A percentile compares a stretch with the other conserved stretches of the same genome.
These are phyloP conservation scores for Microtus richardsoni DNA, from an alignment of 2,113 vertebrate species.

Conservation along the genomic window DNA sequence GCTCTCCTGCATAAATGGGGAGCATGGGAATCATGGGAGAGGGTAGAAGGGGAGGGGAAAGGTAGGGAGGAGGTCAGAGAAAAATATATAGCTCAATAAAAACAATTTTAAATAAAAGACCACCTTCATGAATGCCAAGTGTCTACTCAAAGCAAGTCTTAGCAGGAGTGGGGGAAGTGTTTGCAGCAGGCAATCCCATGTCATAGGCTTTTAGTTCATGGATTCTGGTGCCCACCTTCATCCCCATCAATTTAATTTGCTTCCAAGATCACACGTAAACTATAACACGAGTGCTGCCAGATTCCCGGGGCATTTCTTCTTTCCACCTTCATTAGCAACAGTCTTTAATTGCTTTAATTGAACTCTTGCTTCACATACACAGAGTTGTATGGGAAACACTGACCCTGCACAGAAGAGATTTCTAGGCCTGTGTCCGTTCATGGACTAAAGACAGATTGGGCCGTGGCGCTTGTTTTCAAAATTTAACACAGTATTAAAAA, in stretches of 20 bases:
- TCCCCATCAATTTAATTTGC: neutral
- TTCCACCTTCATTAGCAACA: neutral
- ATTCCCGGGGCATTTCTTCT: neutral
- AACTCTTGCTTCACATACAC: neutral
- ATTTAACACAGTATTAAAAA: conserved; percentile 19
- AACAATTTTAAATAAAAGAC: too few relatives aligned
- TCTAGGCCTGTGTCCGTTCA: neutral
- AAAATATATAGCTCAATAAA: too few relatives aligned
- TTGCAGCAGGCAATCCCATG: neutral
- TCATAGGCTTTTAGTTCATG: neutral
- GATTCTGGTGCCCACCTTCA: neutral
- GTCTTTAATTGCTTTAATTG: neutral
- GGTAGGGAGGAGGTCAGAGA: too few relatives aligned
- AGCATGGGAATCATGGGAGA: too few relatives aligned
- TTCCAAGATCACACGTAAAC: conserved; percentile 23
- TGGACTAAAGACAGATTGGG: neutral
- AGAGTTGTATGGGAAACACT: conserved; percentile 27
- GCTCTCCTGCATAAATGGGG: too few relatives aligned
- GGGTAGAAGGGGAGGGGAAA: too few relatives aligned
- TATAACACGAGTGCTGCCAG: neutral
- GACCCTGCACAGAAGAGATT: neutral
- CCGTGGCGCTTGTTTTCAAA: conserved; percentile 6
- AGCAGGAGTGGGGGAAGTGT: neutral
- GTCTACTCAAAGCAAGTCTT: neutral
- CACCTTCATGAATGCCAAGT: neutral